A percentile compares a stretch with the other conserved stretches of the same genome.
Conservation (phyloP, 2,888 invertebrate genomes). For the Notodonta ziczac region DNA sequence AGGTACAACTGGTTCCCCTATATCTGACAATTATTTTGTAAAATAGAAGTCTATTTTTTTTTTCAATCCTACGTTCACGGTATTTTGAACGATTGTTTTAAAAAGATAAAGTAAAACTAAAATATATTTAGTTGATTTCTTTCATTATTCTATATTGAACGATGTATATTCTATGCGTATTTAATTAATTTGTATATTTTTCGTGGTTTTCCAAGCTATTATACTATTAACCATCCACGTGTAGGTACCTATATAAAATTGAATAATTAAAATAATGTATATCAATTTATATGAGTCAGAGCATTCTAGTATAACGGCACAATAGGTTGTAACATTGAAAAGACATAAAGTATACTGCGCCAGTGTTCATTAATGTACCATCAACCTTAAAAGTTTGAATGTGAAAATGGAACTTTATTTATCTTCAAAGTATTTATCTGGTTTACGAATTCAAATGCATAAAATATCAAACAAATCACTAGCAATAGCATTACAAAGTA, state of each 20-base stretch:
- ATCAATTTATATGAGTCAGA: constrained; percentile 40
- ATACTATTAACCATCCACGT: not conserved
- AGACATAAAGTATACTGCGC: constrained; percentile 50
- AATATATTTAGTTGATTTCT: too few relatives aligned
- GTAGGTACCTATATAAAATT: constrained; percentile 5
- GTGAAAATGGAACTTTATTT: not conserved
- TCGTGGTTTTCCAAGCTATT: too few relatives aligned
- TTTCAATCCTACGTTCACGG: too few relatives aligned
- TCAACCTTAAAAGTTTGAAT: constrained; percentile 17
- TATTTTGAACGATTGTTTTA: too few relatives aligned
- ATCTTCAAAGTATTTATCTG: not conserved
- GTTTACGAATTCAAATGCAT: too few relatives aligned
- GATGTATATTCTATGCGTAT: not conserved
- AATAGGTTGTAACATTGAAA: constrained; percentile 46
- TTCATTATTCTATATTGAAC: too few relatives aligned
- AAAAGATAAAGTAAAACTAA: too few relatives aligned
- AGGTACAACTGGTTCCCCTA: too few relatives aligned
- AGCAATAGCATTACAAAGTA: not conserved
- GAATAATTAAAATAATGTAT: constrained; percentile 46
- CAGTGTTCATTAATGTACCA: constrained; percentile 44
- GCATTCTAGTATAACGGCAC: constrained; percentile 44
- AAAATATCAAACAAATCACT: too few relatives aligned
- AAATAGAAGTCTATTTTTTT: not conserved
- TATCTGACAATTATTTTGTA: not conserved
- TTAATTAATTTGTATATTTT: too few relatives aligned